These are phyloP conservation scores for Brienomyrus longianalis DNA, from an alignment of 2,113 vertebrate genomes.

Conservation along the genomic window DNA sequence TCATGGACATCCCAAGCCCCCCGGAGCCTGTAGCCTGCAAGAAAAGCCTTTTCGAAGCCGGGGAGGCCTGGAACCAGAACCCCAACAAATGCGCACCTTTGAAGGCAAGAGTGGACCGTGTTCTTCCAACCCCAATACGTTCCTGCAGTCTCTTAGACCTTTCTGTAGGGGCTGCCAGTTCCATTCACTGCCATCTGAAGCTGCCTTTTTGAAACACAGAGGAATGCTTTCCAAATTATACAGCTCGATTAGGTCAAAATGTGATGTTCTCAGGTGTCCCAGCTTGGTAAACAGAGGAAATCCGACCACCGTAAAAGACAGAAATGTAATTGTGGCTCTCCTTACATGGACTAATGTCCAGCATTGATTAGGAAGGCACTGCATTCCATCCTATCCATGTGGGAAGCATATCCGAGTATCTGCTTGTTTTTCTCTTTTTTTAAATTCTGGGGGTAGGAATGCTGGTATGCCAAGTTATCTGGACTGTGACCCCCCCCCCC, in stretches of 20 bases:
- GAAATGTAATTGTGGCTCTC: not conserved
- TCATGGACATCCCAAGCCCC: constrained; percentile 60
- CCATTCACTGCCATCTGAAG: not conserved
- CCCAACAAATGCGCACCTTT: constrained; percentile 40
- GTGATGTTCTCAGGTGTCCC: not conserved
- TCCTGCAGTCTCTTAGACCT: not conserved
- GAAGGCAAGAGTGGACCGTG: constrained; percentile 53
- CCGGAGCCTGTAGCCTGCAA: constrained; percentile 65
- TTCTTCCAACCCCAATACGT: not conserved
- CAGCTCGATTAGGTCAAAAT: not conserved
- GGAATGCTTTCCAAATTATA: not conserved
- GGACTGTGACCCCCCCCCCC: not conserved
- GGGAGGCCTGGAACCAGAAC: constrained; percentile 61
- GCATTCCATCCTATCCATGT: not conserved
- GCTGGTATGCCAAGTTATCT: not conserved
- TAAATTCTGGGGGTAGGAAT: not conserved
- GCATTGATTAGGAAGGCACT: not conserved
- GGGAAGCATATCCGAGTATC: not conserved
- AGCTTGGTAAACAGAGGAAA: not conserved
- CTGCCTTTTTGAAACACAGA: not conserved
- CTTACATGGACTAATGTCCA: not conserved
- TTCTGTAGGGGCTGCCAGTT: not conserved
- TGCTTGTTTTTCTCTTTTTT: not conserved
- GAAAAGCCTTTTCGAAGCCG: constrained; percentile 70
- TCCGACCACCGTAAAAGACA: not conserved